These are phyloP conservation scores for Rhagophthalmus giganteus DNA, from an alignment of 2,888 invertebrate genomes.

Conservation along the genomic window DNA sequence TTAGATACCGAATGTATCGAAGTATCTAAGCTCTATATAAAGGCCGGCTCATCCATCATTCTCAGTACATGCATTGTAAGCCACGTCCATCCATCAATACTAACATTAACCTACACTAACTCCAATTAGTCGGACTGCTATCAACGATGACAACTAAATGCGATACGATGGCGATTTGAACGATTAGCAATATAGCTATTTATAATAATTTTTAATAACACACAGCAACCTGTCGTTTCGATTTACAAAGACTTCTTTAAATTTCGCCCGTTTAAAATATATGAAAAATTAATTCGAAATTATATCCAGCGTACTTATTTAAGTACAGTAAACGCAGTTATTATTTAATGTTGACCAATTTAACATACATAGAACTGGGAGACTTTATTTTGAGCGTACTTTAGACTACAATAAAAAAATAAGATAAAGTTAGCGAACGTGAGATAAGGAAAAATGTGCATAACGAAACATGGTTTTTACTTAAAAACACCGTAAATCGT, in stretches of 20 bases:
- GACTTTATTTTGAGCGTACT: too few species aligned
- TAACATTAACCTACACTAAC: constrained; percentile 47
- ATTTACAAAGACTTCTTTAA: too few species aligned
- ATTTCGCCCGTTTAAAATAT: too few species aligned
- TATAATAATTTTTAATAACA: too few species aligned
- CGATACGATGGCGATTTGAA: constrained; percentile 13
- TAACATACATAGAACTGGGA: too few species aligned
- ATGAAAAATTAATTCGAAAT: too few species aligned
- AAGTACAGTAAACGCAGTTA: too few species aligned
- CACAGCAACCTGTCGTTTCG: too few species aligned
- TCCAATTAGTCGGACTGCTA: constrained; percentile 43
- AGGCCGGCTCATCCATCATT: constrained; percentile 38
- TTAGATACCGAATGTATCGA: constrained; percentile 26
- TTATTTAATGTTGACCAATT: too few species aligned
- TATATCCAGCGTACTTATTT: too few species aligned
- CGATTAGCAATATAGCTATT: constrained; percentile 8
- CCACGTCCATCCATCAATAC: constrained; percentile 50
- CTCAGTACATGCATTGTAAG: constrained; percentile 35
- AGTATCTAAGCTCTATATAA: constrained; percentile 24
- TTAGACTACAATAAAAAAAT: neutral
- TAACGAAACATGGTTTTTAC: neutral
- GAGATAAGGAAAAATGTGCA: constrained; percentile 5
- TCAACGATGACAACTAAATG: constrained; percentile 35
- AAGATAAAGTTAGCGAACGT: neutral
- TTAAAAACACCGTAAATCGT: constrained; percentile 1